phyloP scores from a whole-genome alignment of 2,113 vertebrate genomes.

The Rattus norvegicus region GRCr8 NC_086021.1:139655001-139655500 shows the following conservation, averaged over 20 bases:
- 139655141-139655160: not conserved
- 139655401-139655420: not conserved
- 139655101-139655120: not conserved
- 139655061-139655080: not conserved
- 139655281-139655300: conserved; percentile 8
- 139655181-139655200: not conserved
- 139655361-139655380: not conserved
- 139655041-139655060: not conserved
- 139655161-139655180: not conserved
- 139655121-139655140: not conserved
- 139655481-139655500: not conserved
- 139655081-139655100: not conserved
- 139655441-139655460: too few relatives aligned
- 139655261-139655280: not conserved
- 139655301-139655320: not conserved
- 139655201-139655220: not conserved
- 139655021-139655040: not conserved
- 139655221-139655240: not conserved
- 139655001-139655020: not conserved
- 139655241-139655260: not conserved
- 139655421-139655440: not conserved
- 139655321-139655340: not conserved
- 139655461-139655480: not conserved
- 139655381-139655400: not conserved
- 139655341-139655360: not conserved